A percentile compares a stretch with the other conserved stretches of the same genome.
Conservation (phyloP, 2,797 vertebrate genomes). For the Pogonophryne albipinna region DNA sequence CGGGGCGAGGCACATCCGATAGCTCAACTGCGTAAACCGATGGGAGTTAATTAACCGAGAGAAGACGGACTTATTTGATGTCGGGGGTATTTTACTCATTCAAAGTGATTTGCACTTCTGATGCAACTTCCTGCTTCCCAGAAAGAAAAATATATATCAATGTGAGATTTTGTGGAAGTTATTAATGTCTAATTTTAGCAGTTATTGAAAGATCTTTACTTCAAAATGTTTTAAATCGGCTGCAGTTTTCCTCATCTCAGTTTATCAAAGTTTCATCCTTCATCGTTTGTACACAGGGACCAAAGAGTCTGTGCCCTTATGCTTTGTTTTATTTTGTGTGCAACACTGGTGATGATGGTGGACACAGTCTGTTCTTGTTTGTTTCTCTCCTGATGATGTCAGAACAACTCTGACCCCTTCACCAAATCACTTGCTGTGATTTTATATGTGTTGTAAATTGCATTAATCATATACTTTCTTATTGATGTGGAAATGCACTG, state of each 20-base stretch:
- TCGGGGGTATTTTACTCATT: conserved; percentile 13
- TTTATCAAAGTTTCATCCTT: neutral
- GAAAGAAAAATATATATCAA: neutral
- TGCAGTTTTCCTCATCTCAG: neutral
- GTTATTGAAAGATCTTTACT: neutral
- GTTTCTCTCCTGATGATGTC: conserved; percentile 13
- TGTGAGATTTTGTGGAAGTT: conserved; percentile 2
- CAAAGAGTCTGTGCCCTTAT: neutral
- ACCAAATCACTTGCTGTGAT: neutral
- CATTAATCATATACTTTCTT: too few species aligned
- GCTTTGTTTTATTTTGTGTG: neutral
- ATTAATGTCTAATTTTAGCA: neutral
- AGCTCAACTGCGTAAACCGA: conserved; percentile 17
- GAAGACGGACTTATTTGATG: conserved; percentile 14
- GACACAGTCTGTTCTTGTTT: conserved; percentile 6
- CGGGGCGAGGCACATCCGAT: conserved; percentile 47
- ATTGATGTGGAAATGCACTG: too few species aligned
- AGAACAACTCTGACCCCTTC: neutral
- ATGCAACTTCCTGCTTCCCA: conserved; percentile 20
- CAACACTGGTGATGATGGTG: neutral
- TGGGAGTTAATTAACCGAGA: conserved; percentile 25
- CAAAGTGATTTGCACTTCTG: neutral
- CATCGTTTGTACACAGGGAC: neutral
- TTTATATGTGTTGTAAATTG: too few species aligned
- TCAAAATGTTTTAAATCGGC: neutral